Percentiles rank a stretch among this genome's conserved stretches.
These are phyloP conservation scores for Cerastis leucographa DNA, from an alignment of 2,888 invertebrate species.

Conservation along the genomic window DNA sequence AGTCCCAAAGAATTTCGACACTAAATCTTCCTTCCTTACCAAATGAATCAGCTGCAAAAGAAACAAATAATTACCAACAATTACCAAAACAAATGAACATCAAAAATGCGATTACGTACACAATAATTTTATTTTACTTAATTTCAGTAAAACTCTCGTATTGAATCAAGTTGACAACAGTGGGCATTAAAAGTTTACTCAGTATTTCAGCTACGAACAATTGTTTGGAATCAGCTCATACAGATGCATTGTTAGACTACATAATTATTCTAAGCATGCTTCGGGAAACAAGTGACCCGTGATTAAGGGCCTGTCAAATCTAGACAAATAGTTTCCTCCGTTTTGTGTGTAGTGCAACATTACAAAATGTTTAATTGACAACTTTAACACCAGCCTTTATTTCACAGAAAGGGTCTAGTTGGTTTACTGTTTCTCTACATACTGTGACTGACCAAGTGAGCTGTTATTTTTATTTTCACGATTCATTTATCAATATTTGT, in stretches of 20 bases:
- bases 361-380: not conserved
- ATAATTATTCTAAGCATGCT: not conserved
- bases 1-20: not conserved
- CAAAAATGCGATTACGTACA: conserved; percentile 7
- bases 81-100: conserved; percentile 37
- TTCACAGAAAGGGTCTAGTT: not conserved
- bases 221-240: not conserved
- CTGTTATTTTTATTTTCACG: conserved; percentile 63
- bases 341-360: not conserved
- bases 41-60: not conserved
- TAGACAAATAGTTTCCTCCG: not conserved
- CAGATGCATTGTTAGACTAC: not conserved
- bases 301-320: not conserved
- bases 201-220: not conserved
- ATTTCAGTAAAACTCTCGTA: conserved; percentile 31
- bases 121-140: not conserved
- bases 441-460: conserved; percentile 43
- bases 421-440: not conserved
- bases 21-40: not conserved
- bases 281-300: not conserved
- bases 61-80: conserved; percentile 45
- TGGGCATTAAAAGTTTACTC: not conserved
- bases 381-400: not conserved
- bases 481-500: conserved; percentile 69
- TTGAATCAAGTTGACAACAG: conserved; percentile 30